Evolutionary conservation across 1,140 invertebrate species (phyloP).

Genomic region (Drosophila orosa): DNA sequence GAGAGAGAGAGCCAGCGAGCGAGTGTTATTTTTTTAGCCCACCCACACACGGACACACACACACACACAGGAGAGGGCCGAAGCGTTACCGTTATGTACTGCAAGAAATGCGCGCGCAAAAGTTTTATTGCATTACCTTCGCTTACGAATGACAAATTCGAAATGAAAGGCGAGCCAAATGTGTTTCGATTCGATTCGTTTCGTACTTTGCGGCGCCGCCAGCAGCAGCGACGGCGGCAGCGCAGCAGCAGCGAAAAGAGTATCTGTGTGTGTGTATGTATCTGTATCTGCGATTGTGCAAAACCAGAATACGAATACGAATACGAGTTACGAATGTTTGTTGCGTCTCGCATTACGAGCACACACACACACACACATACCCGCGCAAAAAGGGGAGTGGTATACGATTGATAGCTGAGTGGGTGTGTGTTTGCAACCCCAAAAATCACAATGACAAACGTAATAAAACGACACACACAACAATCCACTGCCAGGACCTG

Average conservation of each 20-base stretch:
- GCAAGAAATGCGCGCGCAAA: slow-evolving; percentile 79
- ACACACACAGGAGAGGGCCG: slow-evolving; percentile 13
- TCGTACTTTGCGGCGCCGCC: slow-evolving; percentile 55
- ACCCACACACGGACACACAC: slow-evolving; percentile 55
- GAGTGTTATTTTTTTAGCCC: slow-evolving; percentile 72
- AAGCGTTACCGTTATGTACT: slow-evolving; percentile 48
- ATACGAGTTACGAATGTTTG: slow-evolving; percentile 65
- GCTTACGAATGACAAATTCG: slow-evolving; percentile 84
- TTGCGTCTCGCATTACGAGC: slow-evolving; percentile 67
- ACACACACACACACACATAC: slow-evolving; percentile 46
- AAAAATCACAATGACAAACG: slow-evolving; percentile 81
- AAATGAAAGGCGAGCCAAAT: slow-evolving; percentile 83
- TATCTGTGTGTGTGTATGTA: slow-evolving; percentile 35
- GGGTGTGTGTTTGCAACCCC: slow-evolving; percentile 71
- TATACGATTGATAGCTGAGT: slow-evolving; percentile 66
- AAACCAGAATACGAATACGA: slow-evolving; percentile 77
- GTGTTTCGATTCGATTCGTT: slow-evolving; percentile 80
- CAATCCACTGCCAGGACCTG: slow-evolving; percentile 19
- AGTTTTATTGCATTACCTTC: slow-evolving; percentile 84
- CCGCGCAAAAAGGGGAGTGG: slow-evolving; percentile 71
- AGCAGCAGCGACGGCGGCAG: slow-evolving; percentile 32
- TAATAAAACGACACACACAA: slow-evolving; percentile 78
- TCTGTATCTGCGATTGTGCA: slow-evolving; percentile 79
- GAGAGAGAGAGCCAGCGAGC: slow-evolving; percentile 10
- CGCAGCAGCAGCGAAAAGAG: slow-evolving; percentile 34